A percentile compares a stretch with the other conserved stretches of the same genome.
phyloP scores from a whole-genome alignment of 2,888 invertebrate species.

The Trilocha varians region DNA sequence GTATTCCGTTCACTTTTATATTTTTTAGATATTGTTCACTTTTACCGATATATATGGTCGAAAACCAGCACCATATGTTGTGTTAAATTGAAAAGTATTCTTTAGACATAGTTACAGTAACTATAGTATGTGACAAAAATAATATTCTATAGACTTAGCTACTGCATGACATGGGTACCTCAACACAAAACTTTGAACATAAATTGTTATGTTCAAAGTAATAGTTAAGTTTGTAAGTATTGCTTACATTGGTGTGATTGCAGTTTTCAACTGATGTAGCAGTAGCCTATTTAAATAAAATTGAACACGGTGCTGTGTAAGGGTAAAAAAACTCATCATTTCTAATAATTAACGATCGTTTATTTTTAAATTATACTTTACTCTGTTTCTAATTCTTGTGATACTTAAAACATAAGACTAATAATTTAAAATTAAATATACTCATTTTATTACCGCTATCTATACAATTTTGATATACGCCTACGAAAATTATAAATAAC shows the following conservation, averaged over 20 bases:
- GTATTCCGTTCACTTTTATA: no score
- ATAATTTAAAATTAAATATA: constrained; percentile 59
- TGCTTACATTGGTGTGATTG: no score
- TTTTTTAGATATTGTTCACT: no score
- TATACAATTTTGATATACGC: constrained; percentile 56
- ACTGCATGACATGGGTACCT: background rate
- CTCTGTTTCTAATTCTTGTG: constrained; percentile 50
- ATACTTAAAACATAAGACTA: constrained; percentile 56
- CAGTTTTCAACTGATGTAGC: no score
- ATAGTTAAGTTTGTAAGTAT: no score
- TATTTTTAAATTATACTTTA: constrained; percentile 65
- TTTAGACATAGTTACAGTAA: no score
- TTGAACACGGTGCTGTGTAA: constrained; percentile 6
- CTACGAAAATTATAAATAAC: constrained; percentile 86
- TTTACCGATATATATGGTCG: no score
- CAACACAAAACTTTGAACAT: background rate
- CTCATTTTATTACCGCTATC: constrained; percentile 46
- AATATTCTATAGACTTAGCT: background rate
- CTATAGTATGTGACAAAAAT: no score
- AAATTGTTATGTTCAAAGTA: background rate
- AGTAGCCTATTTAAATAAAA: constrained; percentile 3
- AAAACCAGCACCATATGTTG: no score
- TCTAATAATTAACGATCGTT: constrained; percentile 73
- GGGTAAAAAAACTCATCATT: constrained; percentile 44
- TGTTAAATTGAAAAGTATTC: no score